Conservation (phyloP, 2,888 invertebrate genomes). For the Diarsia brunnea region DNA sequence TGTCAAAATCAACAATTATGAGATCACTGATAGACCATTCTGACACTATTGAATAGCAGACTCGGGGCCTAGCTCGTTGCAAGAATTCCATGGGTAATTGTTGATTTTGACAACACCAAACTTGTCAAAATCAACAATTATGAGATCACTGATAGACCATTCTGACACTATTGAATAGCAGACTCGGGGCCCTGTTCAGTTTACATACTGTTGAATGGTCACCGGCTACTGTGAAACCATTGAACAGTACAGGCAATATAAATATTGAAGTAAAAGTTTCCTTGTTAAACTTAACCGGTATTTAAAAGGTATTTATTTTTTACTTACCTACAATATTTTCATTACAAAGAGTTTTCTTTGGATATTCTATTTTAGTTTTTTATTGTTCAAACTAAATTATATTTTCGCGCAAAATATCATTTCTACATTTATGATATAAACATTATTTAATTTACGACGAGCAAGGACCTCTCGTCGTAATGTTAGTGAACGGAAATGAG, state of each 20-base stretch:
- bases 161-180: too few species aligned
- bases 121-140: too few species aligned
- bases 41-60: too few species aligned
- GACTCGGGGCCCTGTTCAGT: too few species aligned
- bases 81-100: too few species aligned
- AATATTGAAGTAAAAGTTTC: background rate
- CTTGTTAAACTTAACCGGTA: background rate
- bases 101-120: too few species aligned
- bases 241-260: background rate
- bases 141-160: too few species aligned
- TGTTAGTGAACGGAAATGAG: conserved; percentile 70
- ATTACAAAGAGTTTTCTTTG: background rate
- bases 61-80: too few species aligned
- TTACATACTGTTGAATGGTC: background rate
- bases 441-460: conserved; percentile 29
- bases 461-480: conserved; percentile 36
- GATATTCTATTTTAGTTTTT: background rate
- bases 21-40: too few species aligned
- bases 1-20: too few species aligned
- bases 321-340: background rate
- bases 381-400: background rate
- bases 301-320: background rate
- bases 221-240: background rate
- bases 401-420: background rate
- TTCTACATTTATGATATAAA: conserved; percentile 13